Conservation (phyloP, 2,797 vertebrate species). For the Euthynnus affinis region DNA sequence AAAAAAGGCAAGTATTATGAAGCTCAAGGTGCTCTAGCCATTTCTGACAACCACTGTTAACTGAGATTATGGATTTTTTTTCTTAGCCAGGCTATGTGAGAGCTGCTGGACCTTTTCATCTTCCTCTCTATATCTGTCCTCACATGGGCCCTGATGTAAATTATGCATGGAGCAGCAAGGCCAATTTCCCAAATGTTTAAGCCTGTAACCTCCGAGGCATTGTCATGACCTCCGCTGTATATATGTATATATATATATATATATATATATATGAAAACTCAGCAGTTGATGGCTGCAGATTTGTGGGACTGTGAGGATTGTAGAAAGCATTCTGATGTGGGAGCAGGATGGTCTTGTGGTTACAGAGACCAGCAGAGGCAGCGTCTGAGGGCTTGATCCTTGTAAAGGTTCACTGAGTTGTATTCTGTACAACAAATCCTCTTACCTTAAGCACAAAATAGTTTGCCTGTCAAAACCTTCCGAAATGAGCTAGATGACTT, state of each 20-base stretch:
- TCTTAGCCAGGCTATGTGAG: constrained; percentile 39
- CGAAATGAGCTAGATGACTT: not conserved
- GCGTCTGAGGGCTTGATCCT: constrained; percentile 11
- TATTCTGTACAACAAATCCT: not conserved
- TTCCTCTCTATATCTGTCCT: constrained; percentile 63
- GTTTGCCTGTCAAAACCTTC: not conserved
- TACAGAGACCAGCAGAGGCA: not conserved
- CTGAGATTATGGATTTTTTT: constrained; percentile 61
- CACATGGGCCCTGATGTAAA: constrained; percentile 55
- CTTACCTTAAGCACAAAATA: not conserved
- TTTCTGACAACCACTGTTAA: constrained; percentile 72
- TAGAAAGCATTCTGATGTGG: not conserved
- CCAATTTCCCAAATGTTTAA: constrained; percentile 76
- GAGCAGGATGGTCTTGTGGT: not conserved
- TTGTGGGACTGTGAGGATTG: constrained; percentile 19
- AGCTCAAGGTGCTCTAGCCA: constrained; percentile 76
- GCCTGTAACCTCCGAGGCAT: constrained; percentile 63
- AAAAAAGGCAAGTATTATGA: constrained; percentile 64
- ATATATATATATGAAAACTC: constrained; percentile 26
- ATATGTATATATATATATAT: too few relatives aligned
- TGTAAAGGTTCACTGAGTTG: not conserved
- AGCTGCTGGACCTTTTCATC: constrained; percentile 68
- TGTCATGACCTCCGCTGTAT: constrained; percentile 50
- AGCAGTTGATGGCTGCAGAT: constrained; percentile 40
- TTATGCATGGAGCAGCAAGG: constrained; percentile 70